Evolutionary conservation across 1,140 invertebrate species (phyloP), one percentile per base, ranked within the genome.

Genomic region (Magallana gigas): DNA sequence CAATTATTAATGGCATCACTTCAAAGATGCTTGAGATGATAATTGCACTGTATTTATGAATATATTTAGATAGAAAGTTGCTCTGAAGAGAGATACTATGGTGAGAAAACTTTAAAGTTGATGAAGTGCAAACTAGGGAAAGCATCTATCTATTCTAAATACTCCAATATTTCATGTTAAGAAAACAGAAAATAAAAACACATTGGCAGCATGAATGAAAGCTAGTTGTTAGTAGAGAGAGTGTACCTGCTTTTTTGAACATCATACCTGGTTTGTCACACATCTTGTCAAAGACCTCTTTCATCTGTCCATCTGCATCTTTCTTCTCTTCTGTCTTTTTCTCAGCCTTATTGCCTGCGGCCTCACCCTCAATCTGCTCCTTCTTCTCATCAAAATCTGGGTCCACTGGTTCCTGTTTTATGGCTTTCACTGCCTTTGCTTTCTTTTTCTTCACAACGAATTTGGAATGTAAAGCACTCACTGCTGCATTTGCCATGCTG

Each of bases 251-350:
- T 48, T 48, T 48, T 48, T 48, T 48, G 2, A 48, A 48, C 36
- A 48, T 76, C 89, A 84, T 76, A 91, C 90, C 90, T 90, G 89
- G 89, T 87, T 91, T 88, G 58, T 90, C 88, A 88, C 90, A 91
- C 8, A 57, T 83, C 18, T 83, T 83, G 57, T 68, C 83, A 76
- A 71, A 87, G 58, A n/a, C 57, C 57, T 62, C 64, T 56, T 83
- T 87, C 48, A 14, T 71, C 8, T 59, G 23, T 9, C n/a, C 18
- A 16, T n/a, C 57, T 56, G 81, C 84, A 16, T 82, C 57, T 71
- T 82, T 85, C 48, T 23, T 57, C n/a, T 59, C 68, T 58, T 18
- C 56, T 58, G 4, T 57, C 18, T 48, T n/a, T 18, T 80, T 76
- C 18, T 76, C 85, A 23, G 18, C 9, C 1, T 1, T 48, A 57